A percentile compares a stretch with the other conserved stretches of the same genome.
These are phyloP conservation scores for Lithobius niger DNA, from an alignment of 1,140 invertebrate genomes.

Conservation along the genomic window DNA sequence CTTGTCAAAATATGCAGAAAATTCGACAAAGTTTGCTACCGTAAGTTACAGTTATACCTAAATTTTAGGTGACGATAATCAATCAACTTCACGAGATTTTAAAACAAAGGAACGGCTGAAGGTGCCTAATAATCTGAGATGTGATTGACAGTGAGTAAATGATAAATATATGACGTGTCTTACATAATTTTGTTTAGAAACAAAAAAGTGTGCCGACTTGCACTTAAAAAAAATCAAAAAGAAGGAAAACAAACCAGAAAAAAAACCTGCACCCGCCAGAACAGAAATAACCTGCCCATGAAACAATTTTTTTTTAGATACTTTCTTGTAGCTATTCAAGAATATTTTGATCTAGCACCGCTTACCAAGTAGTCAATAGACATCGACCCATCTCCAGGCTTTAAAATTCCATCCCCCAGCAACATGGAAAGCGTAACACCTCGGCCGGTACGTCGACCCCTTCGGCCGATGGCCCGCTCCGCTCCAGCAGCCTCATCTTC, in stretches of 20 bases:
- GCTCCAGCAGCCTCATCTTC: slow-evolving; percentile 16
- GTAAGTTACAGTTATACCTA: background rate
- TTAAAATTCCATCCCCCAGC: slow-evolving; percentile 60
- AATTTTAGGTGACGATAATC: background rate
- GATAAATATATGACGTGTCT: no score
- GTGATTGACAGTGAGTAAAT: no score
- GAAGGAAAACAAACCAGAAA: background rate
- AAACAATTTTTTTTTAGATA: no score
- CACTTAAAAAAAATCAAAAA: slow-evolving; percentile 8
- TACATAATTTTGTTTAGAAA: background rate
- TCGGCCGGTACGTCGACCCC: slow-evolving; percentile 39
- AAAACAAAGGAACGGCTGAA: background rate
- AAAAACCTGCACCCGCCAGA: background rate
- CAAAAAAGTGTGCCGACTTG: background rate
- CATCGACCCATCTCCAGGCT: slow-evolving; percentile 63
- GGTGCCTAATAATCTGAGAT: no score
- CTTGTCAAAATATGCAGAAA: background rate
- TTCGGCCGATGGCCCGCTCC: slow-evolving; percentile 6
- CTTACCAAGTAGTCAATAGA: slow-evolving; percentile 74
- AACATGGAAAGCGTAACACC: slow-evolving; percentile 72
- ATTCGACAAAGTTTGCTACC: background rate
- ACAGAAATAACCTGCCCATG: no score
- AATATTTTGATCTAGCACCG: background rate
- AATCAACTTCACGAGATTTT: background rate
- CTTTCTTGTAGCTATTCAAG: background rate